These are phyloP conservation scores for Musca domestica DNA, from an alignment of 1,140 invertebrate species.

Conservation along the genomic window DNA sequence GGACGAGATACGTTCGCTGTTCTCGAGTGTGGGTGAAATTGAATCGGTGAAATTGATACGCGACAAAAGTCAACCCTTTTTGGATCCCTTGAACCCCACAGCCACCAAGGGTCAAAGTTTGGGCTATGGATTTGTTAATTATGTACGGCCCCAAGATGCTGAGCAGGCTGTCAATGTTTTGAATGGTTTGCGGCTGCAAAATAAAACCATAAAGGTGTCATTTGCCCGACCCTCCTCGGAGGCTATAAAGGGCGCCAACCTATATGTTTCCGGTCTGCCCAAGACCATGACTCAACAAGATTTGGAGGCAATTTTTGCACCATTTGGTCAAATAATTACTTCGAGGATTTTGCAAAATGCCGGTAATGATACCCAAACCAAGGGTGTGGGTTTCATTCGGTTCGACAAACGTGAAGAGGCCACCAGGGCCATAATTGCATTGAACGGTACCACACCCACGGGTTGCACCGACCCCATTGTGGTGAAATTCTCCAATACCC, in stretches of 20 bases:
- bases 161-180: slow-evolving; percentile 82
- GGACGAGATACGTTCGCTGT: slow-evolving; percentile 81
- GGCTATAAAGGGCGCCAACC: slow-evolving; percentile 85
- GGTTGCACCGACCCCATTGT: slow-evolving; percentile 61
- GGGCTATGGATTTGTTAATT: slow-evolving; percentile 89
- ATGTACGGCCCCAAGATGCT: slow-evolving; percentile 77
- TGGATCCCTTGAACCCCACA: slow-evolving; percentile 52
- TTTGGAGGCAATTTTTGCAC: slow-evolving; percentile 76
- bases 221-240: slow-evolving; percentile 85
- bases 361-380: slow-evolving; percentile 55
- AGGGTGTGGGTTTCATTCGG: slow-evolving; percentile 64
- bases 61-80: slow-evolving; percentile 76
- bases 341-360: slow-evolving; percentile 79
- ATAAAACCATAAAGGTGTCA: slow-evolving; percentile 90
- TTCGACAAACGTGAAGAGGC: slow-evolving; percentile 64
- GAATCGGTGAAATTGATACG: slow-evolving; percentile 88
- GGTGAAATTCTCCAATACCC: slow-evolving; percentile 64
- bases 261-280: slow-evolving; percentile 84
- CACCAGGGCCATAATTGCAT: slow-evolving; percentile 61
- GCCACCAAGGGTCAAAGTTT: slow-evolving; percentile 72
- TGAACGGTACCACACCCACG: slow-evolving; percentile 62
- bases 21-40: slow-evolving; percentile 82
- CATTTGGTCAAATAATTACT: slow-evolving; percentile 82
- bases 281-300: slow-evolving; percentile 83
- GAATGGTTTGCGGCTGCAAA: slow-evolving; percentile 81